Base-by-base conservation (phyloP, 2,888 invertebrate genomes). In the Cabera pusaria region DNA sequence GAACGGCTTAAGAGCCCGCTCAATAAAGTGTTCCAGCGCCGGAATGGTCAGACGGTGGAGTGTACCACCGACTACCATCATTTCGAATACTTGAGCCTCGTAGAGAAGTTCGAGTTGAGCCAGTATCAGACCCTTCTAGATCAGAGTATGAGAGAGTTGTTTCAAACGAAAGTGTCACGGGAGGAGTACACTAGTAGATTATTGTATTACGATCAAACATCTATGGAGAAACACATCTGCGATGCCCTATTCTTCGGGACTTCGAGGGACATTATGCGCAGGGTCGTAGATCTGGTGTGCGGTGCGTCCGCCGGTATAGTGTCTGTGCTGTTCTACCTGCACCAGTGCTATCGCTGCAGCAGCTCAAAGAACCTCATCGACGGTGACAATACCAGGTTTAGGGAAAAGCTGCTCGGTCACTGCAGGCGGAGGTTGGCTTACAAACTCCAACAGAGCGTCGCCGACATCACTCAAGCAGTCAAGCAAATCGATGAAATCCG, bases 281-380 rank as follows among this genome's bases (percentile, higher is more conserved):
- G 64, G 11, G 76, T 66, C 1, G 83, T 89, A 0, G 61, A 67
- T 22, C 52, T 88, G 10, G 77, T 82, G 0, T 88, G 89, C 36
- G 85, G 89, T 1, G 74, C 73, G 1, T 47, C 75, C 5, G 57
- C 87, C 0, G 48, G 71, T 14, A 57, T 56, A 4, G 80, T 89
- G 0, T 89, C 88, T 1, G 72, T 89, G 1, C 64, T 89, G 6
- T 89, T 87, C 50, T 89, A 80, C 42, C 72, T 89, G 1, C 85
- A 88, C 31, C 83, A 88, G 45, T 84, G 86, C 42, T 75, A 78
- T 35, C 72, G 85, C 53, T 74, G 76, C 1, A 74, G 69, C 29
- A 69, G 79, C 27, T 17, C 71, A 0, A 75, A 54, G 33, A 82
- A 86, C 39, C 78, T 79, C 39, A 44, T 87, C 16, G 84, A 75